These are phyloP conservation scores for Clavelina lepadiformis DNA, from an alignment of 23 tunicate species.

Conservation along the genomic window DNA sequence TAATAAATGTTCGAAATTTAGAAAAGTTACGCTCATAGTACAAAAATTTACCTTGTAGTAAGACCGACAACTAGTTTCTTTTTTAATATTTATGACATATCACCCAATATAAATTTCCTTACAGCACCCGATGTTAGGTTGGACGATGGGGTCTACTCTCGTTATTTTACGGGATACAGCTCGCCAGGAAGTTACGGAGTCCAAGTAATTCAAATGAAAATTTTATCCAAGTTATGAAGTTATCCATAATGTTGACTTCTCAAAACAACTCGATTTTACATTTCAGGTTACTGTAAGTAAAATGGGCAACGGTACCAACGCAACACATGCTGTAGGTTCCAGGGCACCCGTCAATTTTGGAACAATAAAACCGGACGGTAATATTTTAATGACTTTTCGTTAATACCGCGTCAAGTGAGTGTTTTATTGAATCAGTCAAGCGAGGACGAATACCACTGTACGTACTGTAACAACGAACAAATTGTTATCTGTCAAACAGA, in stretches of 20 bases:
- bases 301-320: slow-evolving; percentile 5
- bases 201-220: slow-evolving; percentile 23
- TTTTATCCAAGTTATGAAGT: background rate
- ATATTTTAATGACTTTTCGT: background rate
- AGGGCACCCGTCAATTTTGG: slow-evolving; percentile 36
- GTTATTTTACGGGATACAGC: slow-evolving; percentile 73
- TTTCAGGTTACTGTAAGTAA: slow-evolving; percentile 39
- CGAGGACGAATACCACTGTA: no score
- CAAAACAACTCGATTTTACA: background rate
- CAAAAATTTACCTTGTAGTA: background rate
- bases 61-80: background rate
- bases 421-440: no score
- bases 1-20: no score
- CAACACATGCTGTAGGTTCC: slow-evolving; percentile 4
- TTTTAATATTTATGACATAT: no score
- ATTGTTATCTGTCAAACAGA: no score
- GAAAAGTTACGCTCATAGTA: no score
- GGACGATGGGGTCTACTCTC: slow-evolving; percentile 79
- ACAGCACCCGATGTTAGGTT: slow-evolving; percentile 82
- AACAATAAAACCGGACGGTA: slow-evolving; percentile 26
- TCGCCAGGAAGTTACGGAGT: slow-evolving; percentile 66
- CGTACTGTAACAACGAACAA: no score
- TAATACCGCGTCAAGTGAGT: no score
- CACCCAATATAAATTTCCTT: background rate
- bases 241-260: background rate